A percentile compares a stretch with the other conserved stretches of the same genome.
Evolutionary conservation across 1,140 invertebrate species (phyloP).

Genomic region (Hylaeus volcanicus): DNA sequence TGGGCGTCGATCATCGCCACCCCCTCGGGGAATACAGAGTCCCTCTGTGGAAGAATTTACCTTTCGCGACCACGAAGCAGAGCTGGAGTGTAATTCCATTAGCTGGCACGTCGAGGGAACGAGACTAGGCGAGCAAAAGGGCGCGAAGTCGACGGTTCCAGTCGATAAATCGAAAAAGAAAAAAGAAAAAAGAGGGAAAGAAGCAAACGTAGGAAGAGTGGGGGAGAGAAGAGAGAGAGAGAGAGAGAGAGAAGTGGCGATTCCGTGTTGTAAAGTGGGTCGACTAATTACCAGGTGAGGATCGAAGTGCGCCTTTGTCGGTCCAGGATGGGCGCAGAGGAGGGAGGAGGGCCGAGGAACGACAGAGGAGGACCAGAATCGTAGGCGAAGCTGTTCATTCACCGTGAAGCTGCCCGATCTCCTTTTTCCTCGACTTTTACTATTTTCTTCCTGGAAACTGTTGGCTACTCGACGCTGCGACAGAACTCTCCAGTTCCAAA

Average conservation of each 20-base stretch:
- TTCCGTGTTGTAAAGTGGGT: slow-evolving; percentile 53
- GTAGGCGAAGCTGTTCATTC: slow-evolving; percentile 5
- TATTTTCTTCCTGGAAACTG: neutral
- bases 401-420: neutral
- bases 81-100: slow-evolving; percentile 51
- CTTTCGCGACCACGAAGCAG: neutral
- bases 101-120: slow-evolving; percentile 38
- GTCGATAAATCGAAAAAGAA: neutral
- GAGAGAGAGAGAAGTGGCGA: slow-evolving; percentile 13
- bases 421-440: neutral
- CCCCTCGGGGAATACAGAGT: neutral
- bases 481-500: too few relatives aligned
- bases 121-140: slow-evolving; percentile 12
- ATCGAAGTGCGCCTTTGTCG: slow-evolving; percentile 53
- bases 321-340: slow-evolving; percentile 28
- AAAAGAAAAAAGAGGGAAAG: slow-evolving; percentile 11
- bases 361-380: slow-evolving; percentile 1
- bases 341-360: neutral
- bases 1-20: neutral
- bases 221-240: neutral
- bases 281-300: slow-evolving; percentile 59
- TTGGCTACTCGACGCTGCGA: neutral
- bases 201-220: slow-evolving; percentile 23
- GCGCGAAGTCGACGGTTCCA: slow-evolving; percentile 41
- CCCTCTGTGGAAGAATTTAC: neutral